Evolutionary conservation across 2,888 invertebrate species (phyloP).

Genomic region (Neoscelio sp.): DNA sequence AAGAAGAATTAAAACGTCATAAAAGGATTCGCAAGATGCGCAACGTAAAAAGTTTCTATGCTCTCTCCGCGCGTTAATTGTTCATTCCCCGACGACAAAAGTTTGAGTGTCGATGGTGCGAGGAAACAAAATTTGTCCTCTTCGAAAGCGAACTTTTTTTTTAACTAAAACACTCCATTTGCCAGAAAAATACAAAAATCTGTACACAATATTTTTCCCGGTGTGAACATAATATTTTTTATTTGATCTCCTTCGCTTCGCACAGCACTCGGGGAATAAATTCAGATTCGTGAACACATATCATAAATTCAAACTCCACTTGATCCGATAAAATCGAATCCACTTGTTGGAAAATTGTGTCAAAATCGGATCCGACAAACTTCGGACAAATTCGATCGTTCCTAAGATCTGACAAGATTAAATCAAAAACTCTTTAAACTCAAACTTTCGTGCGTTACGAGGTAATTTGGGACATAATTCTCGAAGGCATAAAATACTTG

Average conservation of each 20-base stretch:
- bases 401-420: slow-evolving; percentile 60
- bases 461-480: background rate
- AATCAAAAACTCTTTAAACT: slow-evolving; percentile 63
- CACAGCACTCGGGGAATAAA: slow-evolving; percentile 31
- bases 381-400: slow-evolving; percentile 50
- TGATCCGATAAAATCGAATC: slow-evolving; percentile 64
- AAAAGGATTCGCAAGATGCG: too few relatives aligned
- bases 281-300: slow-evolving; percentile 64
- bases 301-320: slow-evolving; percentile 65
- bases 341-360: slow-evolving; percentile 63
- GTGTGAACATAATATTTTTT: slow-evolving; percentile 59
- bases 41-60: too few relatives aligned
- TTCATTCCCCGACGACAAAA: too few relatives aligned
- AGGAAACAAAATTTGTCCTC: too few relatives aligned
- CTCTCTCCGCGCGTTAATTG: too few relatives aligned
- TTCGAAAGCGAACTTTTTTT: too few relatives aligned
- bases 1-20: too few relatives aligned
- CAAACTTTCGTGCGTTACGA: slow-evolving; percentile 37
- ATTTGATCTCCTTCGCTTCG: slow-evolving; percentile 51
- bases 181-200: slow-evolving; percentile 29
- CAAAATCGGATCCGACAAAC: slow-evolving; percentile 62
- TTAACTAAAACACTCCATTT: slow-evolving; percentile 23
- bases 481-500: too few relatives aligned
- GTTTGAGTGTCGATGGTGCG: too few relatives aligned
- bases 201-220: slow-evolving; percentile 42